Evolutionary conservation across 2,113 vertebrate species (phyloP).

Genomic region (Neotoma lepida): DNA sequence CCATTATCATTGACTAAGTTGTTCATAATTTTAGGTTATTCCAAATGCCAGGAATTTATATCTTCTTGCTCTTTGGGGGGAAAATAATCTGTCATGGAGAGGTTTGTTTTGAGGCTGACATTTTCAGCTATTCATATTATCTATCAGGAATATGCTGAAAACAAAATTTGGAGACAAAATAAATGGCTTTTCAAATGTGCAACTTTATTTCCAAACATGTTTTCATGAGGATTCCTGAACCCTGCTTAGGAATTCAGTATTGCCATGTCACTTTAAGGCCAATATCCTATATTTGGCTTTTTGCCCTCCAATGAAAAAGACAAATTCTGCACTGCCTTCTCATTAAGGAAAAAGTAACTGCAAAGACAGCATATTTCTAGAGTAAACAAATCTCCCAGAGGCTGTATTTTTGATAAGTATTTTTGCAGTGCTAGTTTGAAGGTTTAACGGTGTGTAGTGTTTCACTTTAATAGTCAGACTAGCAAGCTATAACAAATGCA

Average conservation of each 20-base stretch:
- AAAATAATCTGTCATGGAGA: neutral
- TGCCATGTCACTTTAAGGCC: constrained; percentile 51
- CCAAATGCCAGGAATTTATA: neutral
- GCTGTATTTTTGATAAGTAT: constrained; percentile 83
- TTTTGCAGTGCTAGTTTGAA: constrained; percentile 82
- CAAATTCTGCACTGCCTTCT: constrained; percentile 62
- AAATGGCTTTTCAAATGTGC: neutral
- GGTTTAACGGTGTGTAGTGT: constrained; percentile 82
- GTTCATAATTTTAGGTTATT: constrained; percentile 25
- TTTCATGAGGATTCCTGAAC: constrained; percentile 16
- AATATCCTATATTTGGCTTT: constrained; percentile 60
- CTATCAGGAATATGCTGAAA: neutral
- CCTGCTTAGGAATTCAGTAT: neutral
- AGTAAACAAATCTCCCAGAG: constrained; percentile 83
- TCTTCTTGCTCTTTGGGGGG: neutral
- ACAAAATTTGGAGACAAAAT: neutral
- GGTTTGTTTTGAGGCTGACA: neutral
- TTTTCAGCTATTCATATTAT: constrained; percentile 18
- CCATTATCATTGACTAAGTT: neutral
- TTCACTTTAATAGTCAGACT: constrained; percentile 84
- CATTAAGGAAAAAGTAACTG: constrained; percentile 80
- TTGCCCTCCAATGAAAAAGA: constrained; percentile 68
- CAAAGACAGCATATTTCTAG: constrained; percentile 80
- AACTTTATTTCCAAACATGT: neutral
- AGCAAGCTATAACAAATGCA: constrained; percentile 81